Evolutionary conservation across 2,113 vertebrate species (phyloP).

Genomic region (Todiramphus saurophagus): DNA sequence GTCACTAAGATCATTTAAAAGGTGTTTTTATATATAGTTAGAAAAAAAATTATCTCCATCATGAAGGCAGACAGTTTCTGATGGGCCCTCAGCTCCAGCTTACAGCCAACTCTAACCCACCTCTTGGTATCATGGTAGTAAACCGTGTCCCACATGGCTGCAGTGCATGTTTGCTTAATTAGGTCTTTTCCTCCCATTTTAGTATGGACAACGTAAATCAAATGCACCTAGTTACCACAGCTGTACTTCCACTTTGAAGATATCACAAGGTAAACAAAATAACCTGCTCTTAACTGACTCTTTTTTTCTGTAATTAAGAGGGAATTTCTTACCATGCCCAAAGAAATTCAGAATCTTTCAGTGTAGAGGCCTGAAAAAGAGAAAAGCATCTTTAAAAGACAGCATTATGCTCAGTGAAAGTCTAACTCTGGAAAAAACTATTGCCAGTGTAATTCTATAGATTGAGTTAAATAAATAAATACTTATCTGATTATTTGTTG

Average conservation of each 20-base stretch:
- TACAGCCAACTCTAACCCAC: not conserved
- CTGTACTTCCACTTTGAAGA: not conserved
- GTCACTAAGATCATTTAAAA: not conserved
- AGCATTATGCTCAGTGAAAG: not conserved
- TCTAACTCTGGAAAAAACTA: conserved; percentile 31
- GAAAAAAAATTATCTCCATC: not conserved
- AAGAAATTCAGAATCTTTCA: conserved; percentile 50
- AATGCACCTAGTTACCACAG: not conserved
- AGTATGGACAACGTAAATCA: not conserved
- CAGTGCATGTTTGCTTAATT: not conserved
- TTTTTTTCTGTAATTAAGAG: conserved; percentile 1
- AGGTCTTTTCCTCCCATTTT: not conserved
- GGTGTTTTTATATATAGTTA: not conserved
- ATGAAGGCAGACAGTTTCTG: not conserved
- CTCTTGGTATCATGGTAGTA: not conserved
- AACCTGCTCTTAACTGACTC: not conserved
- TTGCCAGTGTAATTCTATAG: conserved; percentile 52
- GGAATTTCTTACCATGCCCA: conserved; percentile 57
- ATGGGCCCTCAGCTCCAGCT: not conserved
- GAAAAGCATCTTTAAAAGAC: conserved; percentile 39
- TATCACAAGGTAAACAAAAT: not conserved
- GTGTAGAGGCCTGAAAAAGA: conserved; percentile 52
- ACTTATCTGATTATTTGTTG: conserved; percentile 72
- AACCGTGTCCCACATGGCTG: not conserved
- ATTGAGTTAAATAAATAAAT: conserved; percentile 73